phyloP scores from a whole-genome alignment of 2,888 invertebrate species.

The Gari tellinella region DNA sequence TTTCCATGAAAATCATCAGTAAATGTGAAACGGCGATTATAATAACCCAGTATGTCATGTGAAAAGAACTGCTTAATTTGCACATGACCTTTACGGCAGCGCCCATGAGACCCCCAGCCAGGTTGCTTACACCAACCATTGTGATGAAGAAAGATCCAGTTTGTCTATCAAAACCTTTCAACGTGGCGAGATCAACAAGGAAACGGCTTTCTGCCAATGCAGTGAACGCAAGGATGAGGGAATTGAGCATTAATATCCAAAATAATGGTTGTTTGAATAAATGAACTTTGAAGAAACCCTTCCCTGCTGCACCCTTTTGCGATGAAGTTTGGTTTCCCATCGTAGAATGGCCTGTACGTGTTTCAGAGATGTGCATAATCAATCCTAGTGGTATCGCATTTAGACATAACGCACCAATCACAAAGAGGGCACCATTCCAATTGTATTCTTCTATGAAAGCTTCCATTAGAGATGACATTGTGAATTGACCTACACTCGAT shows the following conservation, averaged over 20 bases:
- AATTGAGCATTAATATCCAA: slow-evolving; percentile 1
- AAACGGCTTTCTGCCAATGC: slow-evolving; percentile 18
- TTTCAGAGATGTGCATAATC: slow-evolving; percentile 4
- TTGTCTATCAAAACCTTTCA: slow-evolving; percentile 19
- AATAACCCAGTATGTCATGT: background rate
- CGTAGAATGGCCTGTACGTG: too few relatives aligned
- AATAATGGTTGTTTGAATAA: slow-evolving; percentile 13
- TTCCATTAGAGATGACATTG: slow-evolving; percentile 11
- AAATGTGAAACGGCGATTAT: slow-evolving; percentile 19
- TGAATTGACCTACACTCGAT: slow-evolving; percentile 27
- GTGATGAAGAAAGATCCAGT: slow-evolving; percentile 24
- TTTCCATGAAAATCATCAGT: slow-evolving; percentile 7
- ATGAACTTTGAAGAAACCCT: slow-evolving; percentile 2
- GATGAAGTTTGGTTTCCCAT: slow-evolving; percentile 1
- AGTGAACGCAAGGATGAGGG: slow-evolving; percentile 6
- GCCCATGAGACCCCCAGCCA: slow-evolving; percentile 10
- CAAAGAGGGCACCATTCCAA: slow-evolving; percentile 26
- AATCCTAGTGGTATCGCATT: slow-evolving; percentile 20
- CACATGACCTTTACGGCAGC: slow-evolving; percentile 1
- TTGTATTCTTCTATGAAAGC: slow-evolving; percentile 16
- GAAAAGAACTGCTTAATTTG: slow-evolving; percentile 11
- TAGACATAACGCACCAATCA: slow-evolving; percentile 11
- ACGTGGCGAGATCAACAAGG: slow-evolving; percentile 19
- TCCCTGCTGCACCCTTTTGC: background rate
- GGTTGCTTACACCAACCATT: slow-evolving; percentile 12